phyloP scores from a whole-genome alignment of 2,888 invertebrate genomes.

The Galerucella nymphaeae region DNA sequence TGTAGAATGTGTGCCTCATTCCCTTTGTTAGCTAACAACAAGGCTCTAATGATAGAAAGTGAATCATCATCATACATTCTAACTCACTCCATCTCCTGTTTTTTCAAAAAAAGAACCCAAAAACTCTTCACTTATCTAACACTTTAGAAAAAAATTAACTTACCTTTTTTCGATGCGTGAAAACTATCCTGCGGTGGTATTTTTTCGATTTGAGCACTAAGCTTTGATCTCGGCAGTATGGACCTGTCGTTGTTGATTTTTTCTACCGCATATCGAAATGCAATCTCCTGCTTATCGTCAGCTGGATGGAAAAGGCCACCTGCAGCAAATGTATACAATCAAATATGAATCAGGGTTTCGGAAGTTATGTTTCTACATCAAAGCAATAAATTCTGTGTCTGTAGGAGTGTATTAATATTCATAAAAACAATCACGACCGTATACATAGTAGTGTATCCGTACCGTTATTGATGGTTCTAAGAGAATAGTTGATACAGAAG shows the following conservation, averaged over 20 bases:
- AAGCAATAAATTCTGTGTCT: background rate
- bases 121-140: background rate
- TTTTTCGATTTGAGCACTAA: slow-evolving; percentile 89
- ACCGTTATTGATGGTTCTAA: too few species aligned
- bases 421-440: background rate
- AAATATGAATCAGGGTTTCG: slow-evolving; percentile 18
- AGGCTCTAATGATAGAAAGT: too few species aligned
- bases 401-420: background rate
- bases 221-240: slow-evolving; percentile 85
- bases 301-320: slow-evolving; percentile 90
- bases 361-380: background rate
- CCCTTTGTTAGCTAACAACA: too few species aligned
- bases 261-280: slow-evolving; percentile 93
- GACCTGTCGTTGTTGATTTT: slow-evolving; percentile 87
- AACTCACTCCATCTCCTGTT: too few species aligned
- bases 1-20: too few species aligned
- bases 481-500: too few species aligned
- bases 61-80: too few species aligned
- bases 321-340: slow-evolving; percentile 59
- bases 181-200: slow-evolving; percentile 94
- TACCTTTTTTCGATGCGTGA: slow-evolving; percentile 93
- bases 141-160: slow-evolving; percentile 53
- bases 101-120: too few species aligned
- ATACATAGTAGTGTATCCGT: too few species aligned
- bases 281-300: slow-evolving; percentile 89